These are phyloP conservation scores for Cygnus buccinator DNA, from an alignment of 2,113 vertebrate species.

Conservation along the genomic window DNA sequence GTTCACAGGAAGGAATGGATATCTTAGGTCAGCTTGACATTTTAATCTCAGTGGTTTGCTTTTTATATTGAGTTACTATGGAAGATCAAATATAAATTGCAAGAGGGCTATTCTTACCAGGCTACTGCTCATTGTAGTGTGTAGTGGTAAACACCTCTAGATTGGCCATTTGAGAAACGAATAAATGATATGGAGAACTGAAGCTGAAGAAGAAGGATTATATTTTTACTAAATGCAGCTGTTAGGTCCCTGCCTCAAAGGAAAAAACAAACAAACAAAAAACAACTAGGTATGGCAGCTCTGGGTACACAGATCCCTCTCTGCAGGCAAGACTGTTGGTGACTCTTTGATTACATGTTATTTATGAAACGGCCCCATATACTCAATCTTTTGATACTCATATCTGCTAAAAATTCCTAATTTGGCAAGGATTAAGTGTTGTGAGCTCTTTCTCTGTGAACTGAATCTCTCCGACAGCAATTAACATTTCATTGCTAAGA, in stretches of 20 bases:
- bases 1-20: not conserved
- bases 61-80: not conserved
- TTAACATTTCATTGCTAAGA: conserved; percentile 59
- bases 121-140: not conserved
- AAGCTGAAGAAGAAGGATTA: not conserved
- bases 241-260: not conserved
- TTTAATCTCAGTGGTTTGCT: not conserved
- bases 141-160: not conserved
- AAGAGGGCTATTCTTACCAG: not conserved
- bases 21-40: not conserved
- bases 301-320: not conserved
- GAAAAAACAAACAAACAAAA: not conserved
- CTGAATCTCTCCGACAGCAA: conserved; percentile 52
- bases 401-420: not conserved
- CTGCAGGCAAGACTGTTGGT: not conserved
- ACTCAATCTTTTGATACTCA: not conserved
- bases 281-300: not conserved
- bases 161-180: not conserved
- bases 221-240: not conserved
- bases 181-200: not conserved
- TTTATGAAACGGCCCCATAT: not conserved
- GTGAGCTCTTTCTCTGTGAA: conserved; percentile 23
- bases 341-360: not conserved
- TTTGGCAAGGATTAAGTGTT: conserved; percentile 40
- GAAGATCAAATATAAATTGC: not conserved